Base-by-base conservation (phyloP, 2,113 vertebrate genomes). In the Paramisgurnus dabryanus region DNA sequence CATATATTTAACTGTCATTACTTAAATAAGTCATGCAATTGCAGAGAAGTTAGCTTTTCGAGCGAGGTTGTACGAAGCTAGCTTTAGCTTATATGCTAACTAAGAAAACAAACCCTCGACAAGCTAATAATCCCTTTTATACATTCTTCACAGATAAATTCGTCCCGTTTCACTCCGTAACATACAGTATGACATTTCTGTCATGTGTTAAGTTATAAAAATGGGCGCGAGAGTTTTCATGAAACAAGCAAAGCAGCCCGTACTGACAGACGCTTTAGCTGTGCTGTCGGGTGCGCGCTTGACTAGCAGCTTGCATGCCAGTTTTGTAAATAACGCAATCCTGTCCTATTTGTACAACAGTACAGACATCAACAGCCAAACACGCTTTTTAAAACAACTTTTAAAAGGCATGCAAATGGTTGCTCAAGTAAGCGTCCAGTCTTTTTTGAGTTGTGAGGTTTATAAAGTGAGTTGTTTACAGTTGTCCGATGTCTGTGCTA, bases 71-170 rank as follows among this genome's bases (percentile, higher is more conserved):
- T 50, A 47, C 6, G 7, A 43, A 69, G 71, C 6, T 80, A 65
- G 72, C 43, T 13, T 41, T 85, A 75, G 82, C 84, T 82, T 82
- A 82, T 43, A 80, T 76, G 83, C 81, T 80, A 82, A 22, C 49
- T 34, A 18, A 55, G 53, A 84, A 82, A 88, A 71, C 75, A 57
- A 73, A 13, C 67, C 43, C 55, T 10, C 57, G 15, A 41, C 43
- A 66, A 53, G 49, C 41, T 40, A 34, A 12, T 43, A 74, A 78
- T 17, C 6, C 13, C 18, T 64, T 7, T 27, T 39, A 50, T 55
- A 12, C 43, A 75, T 34, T 6, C 4, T 9, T 49, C 10, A 22
- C 13, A 13, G 18, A 11, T 2, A 64, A 3, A 63, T n/a, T 17
- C 4, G 4, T 64, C 22, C 12, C 15, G 2, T 8, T 11, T 64